Conservation (phyloP, 2,797 vertebrate genomes). For the Sphaeramia orbicularis region DNA sequence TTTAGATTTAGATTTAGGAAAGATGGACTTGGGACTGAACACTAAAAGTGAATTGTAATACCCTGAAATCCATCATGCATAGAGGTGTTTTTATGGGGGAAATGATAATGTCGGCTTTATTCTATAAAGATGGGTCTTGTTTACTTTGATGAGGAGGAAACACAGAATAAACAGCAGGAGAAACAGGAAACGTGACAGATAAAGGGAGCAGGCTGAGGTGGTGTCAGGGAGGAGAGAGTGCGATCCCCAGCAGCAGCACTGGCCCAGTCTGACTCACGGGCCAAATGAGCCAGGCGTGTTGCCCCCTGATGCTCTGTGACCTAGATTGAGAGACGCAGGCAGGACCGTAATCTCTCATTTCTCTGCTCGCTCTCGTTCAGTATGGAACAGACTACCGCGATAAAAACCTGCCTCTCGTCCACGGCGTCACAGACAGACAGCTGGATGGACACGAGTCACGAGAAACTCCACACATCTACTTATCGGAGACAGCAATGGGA, state of each 20-base stretch:
- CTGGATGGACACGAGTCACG: conserved; percentile 14
- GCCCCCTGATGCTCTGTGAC: conserved; percentile 85
- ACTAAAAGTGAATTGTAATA: too few species aligned
- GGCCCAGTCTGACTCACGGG: conserved; percentile 76
- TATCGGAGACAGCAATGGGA: not conserved
- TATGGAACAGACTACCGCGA: conserved; percentile 45
- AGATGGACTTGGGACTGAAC: too few species aligned
- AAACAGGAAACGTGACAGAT: conserved; percentile 1
- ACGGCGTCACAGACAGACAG: conserved; percentile 26
- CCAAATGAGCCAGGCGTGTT: conserved; percentile 80
- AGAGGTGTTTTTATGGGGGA: not conserved
- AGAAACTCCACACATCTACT: conserved; percentile 27
- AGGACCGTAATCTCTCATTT: conserved; percentile 77
- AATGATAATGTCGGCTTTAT: not conserved
- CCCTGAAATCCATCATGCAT: too few species aligned
- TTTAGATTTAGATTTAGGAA: too few species aligned
- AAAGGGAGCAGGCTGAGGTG: conserved; percentile 29
- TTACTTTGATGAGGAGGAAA: not conserved
- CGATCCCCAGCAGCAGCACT: conserved; percentile 66
- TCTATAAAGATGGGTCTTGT: conserved; percentile 1
- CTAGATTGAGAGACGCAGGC: conserved; percentile 81
- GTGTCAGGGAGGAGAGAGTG: conserved; percentile 33
- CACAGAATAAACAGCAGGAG: conserved; percentile 18
- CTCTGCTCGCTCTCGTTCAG: conserved; percentile 55
- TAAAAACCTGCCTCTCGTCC: conserved; percentile 56